These are phyloP conservation scores for Lineus longissimus DNA, from an alignment of 1,140 invertebrate species.

Conservation along the genomic window DNA sequence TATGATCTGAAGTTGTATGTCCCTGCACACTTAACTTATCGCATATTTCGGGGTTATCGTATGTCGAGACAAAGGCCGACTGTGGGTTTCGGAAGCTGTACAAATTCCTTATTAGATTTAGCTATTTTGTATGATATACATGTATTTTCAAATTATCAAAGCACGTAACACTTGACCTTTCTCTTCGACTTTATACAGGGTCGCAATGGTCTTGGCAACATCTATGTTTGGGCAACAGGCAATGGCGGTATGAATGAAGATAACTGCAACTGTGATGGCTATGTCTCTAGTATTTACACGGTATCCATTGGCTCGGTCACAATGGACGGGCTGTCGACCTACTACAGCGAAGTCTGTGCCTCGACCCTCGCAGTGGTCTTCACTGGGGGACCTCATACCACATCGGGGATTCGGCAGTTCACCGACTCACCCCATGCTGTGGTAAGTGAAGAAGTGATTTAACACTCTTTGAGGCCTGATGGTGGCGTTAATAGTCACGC, in stretches of 20 bases:
- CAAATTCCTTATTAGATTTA: background rate
- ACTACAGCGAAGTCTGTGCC: conserved; percentile 53
- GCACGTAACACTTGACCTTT: too few relatives aligned
- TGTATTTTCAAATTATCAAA: too few relatives aligned
- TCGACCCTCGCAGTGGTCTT: conserved; percentile 54
- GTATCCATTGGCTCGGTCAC: conserved; percentile 51
- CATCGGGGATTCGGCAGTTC: too few relatives aligned
- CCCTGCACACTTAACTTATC: background rate
- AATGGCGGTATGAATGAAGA: conserved; percentile 54
- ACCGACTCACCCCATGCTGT: too few relatives aligned
- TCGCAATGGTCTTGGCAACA: conserved; percentile 47
- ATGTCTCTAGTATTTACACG: conserved; percentile 52
- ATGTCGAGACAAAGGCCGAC: background rate
- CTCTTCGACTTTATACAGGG: too few relatives aligned
- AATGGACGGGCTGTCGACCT: conserved; percentile 43
- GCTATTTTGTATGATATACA: too few relatives aligned
- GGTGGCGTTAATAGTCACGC: too few relatives aligned
- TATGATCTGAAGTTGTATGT: conserved; percentile 30
- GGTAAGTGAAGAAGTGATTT: too few relatives aligned
- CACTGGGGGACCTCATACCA: conserved; percentile 40
- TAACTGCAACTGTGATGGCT: conserved; percentile 55
- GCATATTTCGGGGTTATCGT: background rate
- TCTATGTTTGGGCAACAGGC: conserved; percentile 57
- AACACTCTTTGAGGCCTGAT: too few relatives aligned
- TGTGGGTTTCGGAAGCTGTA: background rate